Evolutionary conservation across 2,888 invertebrate genomes (phyloP), one percentile per base, ranked within the genome.

Genomic region (Drosophila algonquin): DNA sequence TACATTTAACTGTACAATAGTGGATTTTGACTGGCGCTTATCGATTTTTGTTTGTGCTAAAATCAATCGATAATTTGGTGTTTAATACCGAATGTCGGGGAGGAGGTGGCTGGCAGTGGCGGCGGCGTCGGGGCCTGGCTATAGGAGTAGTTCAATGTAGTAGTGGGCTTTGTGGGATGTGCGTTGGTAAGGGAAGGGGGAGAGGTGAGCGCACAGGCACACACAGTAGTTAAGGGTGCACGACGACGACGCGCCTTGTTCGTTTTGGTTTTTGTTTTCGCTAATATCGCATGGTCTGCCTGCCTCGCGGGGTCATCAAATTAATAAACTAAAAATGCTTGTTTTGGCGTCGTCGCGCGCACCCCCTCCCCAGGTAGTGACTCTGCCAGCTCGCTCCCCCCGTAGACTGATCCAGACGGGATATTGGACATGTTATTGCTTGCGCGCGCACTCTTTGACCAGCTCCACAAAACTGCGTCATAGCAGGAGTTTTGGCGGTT

Each of bases 51-150:
- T 86, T 82, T 77, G 73, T 77, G 70, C 78, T 76, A 73, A 87
- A 90, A 90, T 90, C 90, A 90, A 90, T 90, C 90, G 88, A 90
- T 90, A 90, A 88, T 89, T 87, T 89, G 89, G 90, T 88, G 89
- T 90, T 89, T 89, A 87, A 89, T 78, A 79, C 83, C 75, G 63
- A 63, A 62, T 68, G 58, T 48, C 30, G 59, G 24, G 53, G 35
- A 51, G 55, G 30, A 30, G 62, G 57, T 45, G 27, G 86, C 60
- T 24, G 63, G 61, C 18, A 63, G 46, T 60, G 67, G 73, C 61
- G 55, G 52, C 69, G 70, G 64, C 65, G 40, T 40, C 40, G n/a
- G 40, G 14, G 40, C 40, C 40, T 6, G 40, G 14, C 40, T n/a
- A 40, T 40, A 57, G 74, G 62, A 72, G 73, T 61, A 60, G 47